phyloP scores from a whole-genome alignment of 1,140 invertebrate species.

The Papilio polyxenes region DNA sequence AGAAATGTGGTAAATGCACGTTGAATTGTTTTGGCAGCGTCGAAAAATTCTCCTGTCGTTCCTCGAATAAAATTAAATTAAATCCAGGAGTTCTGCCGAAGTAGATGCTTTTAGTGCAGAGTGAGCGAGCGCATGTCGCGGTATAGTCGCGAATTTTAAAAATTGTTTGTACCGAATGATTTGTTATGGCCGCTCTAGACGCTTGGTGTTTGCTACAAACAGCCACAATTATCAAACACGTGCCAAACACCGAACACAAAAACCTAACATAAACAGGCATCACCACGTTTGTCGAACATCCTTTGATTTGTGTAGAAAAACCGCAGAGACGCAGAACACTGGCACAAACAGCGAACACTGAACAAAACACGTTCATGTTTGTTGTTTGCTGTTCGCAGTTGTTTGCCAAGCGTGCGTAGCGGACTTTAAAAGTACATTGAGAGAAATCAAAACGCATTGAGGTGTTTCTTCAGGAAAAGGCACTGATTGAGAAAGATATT shows the following conservation, averaged over 20 bases:
- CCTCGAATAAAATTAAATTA: conserved; percentile 5
- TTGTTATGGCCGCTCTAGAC: neutral
- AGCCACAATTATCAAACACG: no score
- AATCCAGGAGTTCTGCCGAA: neutral
- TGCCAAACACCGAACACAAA: no score
- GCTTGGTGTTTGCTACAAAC: no score
- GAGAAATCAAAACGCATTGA: neutral
- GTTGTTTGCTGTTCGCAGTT: no score
- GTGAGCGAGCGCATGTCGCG: neutral
- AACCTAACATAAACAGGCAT: no score
- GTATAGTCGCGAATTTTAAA: neutral
- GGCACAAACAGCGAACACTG: no score
- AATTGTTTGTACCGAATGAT: neutral
- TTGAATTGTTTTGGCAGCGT: neutral
- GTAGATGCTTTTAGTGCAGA: neutral
- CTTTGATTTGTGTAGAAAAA: no score
- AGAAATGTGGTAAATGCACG: conserved; percentile 15
- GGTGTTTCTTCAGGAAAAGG: neutral
- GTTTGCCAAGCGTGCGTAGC: no score
- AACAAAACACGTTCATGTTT: no score
- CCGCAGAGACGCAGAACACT: no score
- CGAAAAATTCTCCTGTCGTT: neutral
- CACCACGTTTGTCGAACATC: no score
- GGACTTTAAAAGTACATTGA: neutral
- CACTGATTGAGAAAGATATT: no score